A percentile compares a stretch with the other conserved stretches of the same genome.
phyloP scores from a whole-genome alignment of 2,888 invertebrate species.

The Agapetus fuscipes region DNA sequence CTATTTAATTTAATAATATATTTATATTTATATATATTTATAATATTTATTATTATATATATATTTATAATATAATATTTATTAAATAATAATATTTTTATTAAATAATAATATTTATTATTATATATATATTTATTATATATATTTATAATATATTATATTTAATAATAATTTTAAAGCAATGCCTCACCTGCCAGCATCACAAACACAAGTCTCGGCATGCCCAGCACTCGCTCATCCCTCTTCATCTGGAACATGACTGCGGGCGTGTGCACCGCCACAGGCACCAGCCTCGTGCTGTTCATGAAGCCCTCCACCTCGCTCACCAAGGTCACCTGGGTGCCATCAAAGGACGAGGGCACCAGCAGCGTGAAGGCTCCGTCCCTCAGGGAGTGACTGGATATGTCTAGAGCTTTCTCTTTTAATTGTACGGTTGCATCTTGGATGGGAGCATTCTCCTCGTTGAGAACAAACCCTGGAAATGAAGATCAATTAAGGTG shows the following conservation, averaged over 20 bases:
- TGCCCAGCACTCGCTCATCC: conserved; percentile 60
- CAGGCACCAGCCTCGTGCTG: conserved; percentile 40
- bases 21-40: no score
- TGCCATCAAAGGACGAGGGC: conserved; percentile 33
- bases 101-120: no score
- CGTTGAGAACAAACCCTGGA: conserved; percentile 51
- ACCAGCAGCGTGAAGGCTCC: conserved; percentile 44
- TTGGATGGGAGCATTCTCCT: conserved; percentile 46
- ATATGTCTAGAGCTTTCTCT: conserved; percentile 33
- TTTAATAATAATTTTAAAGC: no score
- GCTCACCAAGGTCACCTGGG: conserved; percentile 44
- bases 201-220: conserved; percentile 69
- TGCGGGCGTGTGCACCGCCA: conserved; percentile 40
- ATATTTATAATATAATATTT: no score
- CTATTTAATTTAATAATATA: no score
- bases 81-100: no score
- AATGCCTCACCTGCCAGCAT: conserved; percentile 52
- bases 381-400: conserved; percentile 29
- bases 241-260: conserved; percentile 57
- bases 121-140: no score
- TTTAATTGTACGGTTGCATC: conserved; percentile 38
- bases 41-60: no score
- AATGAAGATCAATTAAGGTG: conserved; percentile 3
- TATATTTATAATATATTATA: no score
- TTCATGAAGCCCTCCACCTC: conserved; percentile 50